phyloP scores from a whole-genome alignment of 1,140 invertebrate genomes.

The Diorhabda carinulata region DNA sequence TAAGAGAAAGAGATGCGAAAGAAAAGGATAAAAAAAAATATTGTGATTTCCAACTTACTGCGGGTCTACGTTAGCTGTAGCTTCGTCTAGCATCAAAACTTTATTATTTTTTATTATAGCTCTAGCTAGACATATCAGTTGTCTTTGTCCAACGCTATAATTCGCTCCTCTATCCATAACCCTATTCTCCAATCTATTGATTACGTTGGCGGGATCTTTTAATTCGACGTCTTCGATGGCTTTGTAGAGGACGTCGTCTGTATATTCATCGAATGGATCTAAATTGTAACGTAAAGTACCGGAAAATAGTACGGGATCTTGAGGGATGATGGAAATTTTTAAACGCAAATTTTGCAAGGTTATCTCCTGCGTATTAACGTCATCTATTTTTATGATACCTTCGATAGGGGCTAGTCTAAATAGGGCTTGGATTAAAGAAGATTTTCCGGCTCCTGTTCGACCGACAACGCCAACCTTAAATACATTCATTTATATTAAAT shows the following conservation, averaged over 20 bases:
- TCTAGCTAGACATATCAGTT: conserved; percentile 65
- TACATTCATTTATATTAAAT: not conserved
- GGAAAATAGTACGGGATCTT: conserved; percentile 79
- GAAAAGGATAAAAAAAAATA: no score
- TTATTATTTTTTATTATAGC: conserved; percentile 68
- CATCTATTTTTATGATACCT: conserved; percentile 71
- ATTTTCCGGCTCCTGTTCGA: conserved; percentile 80
- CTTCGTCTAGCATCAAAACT: conserved; percentile 60
- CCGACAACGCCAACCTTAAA: conserved; percentile 63
- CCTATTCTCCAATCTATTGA: conserved; percentile 53
- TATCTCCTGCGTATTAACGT: conserved; percentile 59
- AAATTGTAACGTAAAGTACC: conserved; percentile 76
- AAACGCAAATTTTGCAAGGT: conserved; percentile 66
- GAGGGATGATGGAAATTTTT: conserved; percentile 79
- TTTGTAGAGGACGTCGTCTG: conserved; percentile 61
- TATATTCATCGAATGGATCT: conserved; percentile 74
- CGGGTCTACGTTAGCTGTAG: conserved; percentile 57
- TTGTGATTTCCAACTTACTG: conserved; percentile 46
- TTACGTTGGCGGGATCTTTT: conserved; percentile 49
- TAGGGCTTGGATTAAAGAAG: conserved; percentile 69
- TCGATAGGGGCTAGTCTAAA: conserved; percentile 65
- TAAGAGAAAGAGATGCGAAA: no score
- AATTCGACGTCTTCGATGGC: conserved; percentile 60
- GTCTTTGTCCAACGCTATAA: conserved; percentile 70
- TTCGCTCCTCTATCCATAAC: conserved; percentile 62